phyloP scores from a whole-genome alignment of 2,113 vertebrate species.

The Cyprinodon brontotheroides region DNA sequence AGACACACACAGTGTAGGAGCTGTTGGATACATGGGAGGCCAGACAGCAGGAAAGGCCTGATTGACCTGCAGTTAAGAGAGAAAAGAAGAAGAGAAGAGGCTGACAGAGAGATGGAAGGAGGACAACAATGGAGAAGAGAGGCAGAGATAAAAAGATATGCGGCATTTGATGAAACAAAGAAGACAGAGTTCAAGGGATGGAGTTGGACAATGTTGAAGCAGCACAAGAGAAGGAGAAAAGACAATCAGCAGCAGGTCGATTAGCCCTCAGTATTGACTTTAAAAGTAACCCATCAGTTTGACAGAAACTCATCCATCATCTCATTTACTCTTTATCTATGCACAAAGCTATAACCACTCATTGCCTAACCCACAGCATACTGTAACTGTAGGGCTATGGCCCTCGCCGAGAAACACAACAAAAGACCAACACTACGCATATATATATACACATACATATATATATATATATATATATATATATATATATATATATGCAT shows the following conservation, averaged over 20 bases:
- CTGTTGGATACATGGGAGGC: conserved; percentile 44
- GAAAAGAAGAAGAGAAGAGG: conserved; percentile 49
- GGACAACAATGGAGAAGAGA: conserved; percentile 57
- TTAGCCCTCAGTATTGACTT: conserved; percentile 60
- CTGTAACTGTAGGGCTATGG: conserved; percentile 27
- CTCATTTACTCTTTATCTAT: conserved; percentile 68
- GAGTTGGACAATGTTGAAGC: conserved; percentile 55
- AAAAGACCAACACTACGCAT: too few relatives aligned
- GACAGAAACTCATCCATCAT: conserved; percentile 70
- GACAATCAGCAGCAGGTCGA: conserved; percentile 58
- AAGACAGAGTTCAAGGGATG: conserved; percentile 46
- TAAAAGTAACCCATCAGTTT: conserved; percentile 61
- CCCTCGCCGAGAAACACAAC: too few relatives aligned
- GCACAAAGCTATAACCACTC: conserved; percentile 62
- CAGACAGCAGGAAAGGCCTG: conserved; percentile 40
- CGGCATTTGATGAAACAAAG: conserved; percentile 21
- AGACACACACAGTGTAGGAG: conserved; percentile 15
- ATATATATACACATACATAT: too few relatives aligned
- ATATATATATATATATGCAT: too few relatives aligned
- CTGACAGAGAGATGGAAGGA: conserved; percentile 56
- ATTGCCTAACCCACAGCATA: conserved; percentile 60
- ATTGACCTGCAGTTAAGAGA: conserved; percentile 31
- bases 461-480: too few relatives aligned
- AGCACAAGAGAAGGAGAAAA: conserved; percentile 44
- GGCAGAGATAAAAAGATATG: conserved; percentile 24